Evolutionary conservation across 2,888 invertebrate species (phyloP).

Genomic region (Brachynemurus nebulosus): DNA sequence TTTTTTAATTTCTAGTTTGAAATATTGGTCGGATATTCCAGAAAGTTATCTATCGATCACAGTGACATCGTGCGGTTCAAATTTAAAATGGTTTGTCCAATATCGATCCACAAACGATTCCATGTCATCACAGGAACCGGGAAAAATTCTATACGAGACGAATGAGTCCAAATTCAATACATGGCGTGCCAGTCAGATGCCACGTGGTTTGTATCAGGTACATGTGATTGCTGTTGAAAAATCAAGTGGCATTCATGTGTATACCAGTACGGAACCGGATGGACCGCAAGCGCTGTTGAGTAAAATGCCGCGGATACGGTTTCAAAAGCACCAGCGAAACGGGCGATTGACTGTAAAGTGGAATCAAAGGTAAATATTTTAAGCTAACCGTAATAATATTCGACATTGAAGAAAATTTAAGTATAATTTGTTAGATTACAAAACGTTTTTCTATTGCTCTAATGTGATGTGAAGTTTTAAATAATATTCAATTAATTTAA

Average conservation of each 20-base stretch:
- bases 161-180: slow-evolving; percentile 15
- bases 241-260: slow-evolving; percentile 26
- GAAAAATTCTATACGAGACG: not conserved
- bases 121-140: slow-evolving; percentile 10
- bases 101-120: slow-evolving; percentile 13
- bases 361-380: slow-evolving; percentile 28
- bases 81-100: slow-evolving; percentile 20
- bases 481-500: too few relatives aligned
- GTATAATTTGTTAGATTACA: too few relatives aligned
- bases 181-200: not conserved
- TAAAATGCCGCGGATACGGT: slow-evolving; percentile 20
- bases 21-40: slow-evolving; percentile 14
- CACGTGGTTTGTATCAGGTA: slow-evolving; percentile 18
- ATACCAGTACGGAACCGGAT: slow-evolving; percentile 28
- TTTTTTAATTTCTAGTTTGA: slow-evolving; percentile 15
- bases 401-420: too few relatives aligned
- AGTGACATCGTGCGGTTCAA: slow-evolving; percentile 21
- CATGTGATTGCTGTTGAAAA: slow-evolving; percentile 19
- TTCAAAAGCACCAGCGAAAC: slow-evolving; percentile 24
- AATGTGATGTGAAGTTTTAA: too few relatives aligned
- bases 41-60: slow-evolving; percentile 20
- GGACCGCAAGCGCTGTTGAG: slow-evolving; percentile 26
- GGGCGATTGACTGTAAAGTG: slow-evolving; percentile 26
- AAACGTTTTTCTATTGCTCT: too few relatives aligned
- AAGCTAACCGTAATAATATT: too few relatives aligned